These are phyloP conservation scores for Apogon talboti DNA, from an alignment of 2,797 vertebrate species.

Conservation along the genomic window DNA sequence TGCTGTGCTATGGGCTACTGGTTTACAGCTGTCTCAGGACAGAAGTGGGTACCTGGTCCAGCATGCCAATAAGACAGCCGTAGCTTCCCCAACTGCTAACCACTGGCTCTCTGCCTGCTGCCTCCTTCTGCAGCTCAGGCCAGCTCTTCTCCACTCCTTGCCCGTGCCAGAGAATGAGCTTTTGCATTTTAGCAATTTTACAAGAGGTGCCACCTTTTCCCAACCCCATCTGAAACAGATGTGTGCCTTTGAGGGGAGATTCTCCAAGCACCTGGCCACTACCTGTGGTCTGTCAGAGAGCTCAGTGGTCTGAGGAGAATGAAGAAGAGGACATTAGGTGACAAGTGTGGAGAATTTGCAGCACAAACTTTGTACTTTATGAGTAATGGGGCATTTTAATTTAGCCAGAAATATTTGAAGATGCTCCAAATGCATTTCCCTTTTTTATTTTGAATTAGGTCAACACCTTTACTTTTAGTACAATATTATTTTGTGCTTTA, in stretches of 20 bases:
- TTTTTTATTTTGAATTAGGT: conserved; percentile 16
- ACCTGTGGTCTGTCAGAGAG: conserved; percentile 82
- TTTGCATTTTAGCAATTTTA: conserved; percentile 85
- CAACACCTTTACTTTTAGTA: conserved; percentile 6
- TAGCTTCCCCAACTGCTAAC: conserved; percentile 85
- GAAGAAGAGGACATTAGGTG: conserved; percentile 68
- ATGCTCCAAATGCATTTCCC: conserved; percentile 10
- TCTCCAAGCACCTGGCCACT: conserved; percentile 80
- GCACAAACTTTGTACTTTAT: conserved; percentile 64
- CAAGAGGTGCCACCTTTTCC: conserved; percentile 71
- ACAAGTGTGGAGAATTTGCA: conserved; percentile 58
- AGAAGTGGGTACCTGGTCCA: conserved; percentile 89
- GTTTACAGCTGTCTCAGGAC: conserved; percentile 98
- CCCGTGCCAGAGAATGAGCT: conserved; percentile 78
- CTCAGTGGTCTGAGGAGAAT: conserved; percentile 83
- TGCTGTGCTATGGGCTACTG: conserved; percentile 96
- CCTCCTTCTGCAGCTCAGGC: conserved; percentile 82
- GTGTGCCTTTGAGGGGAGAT: conserved; percentile 81
- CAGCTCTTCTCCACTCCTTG: conserved; percentile 84
- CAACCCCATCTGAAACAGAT: conserved; percentile 82
- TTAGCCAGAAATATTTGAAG: conserved; percentile 5
- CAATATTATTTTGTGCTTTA: not conserved
- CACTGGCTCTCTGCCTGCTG: conserved; percentile 92
- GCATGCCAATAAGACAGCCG: conserved; percentile 96
- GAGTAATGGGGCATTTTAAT: conserved; percentile 43